Base-by-base conservation (phyloP, 1,140 invertebrate species). In the Leptopilina boulardi region DNA sequence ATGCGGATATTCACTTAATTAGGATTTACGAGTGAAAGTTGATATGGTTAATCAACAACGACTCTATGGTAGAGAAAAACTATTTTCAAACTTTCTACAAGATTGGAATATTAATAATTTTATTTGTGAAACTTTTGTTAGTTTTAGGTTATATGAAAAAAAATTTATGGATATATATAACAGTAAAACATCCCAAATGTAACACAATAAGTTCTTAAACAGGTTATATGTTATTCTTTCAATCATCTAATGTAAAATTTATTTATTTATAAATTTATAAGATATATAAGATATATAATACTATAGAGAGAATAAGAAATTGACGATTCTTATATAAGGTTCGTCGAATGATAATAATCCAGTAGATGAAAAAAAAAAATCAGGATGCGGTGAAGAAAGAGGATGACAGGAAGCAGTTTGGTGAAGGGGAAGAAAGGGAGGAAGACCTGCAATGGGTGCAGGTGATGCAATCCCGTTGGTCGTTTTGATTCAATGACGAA, bases 21-120 rank as follows among this genome's bases (percentile, higher is more conserved):
- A 30, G 26, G 26, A 66, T 34, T 66, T 66, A 66, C 21, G 59
- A 34, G 59, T 66, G 59, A 66, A 66, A 66, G 59, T 66, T 30
- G 23, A 8, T n/a, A 15, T 26, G 59, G 59, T 66, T 66, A 30
- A 30, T 34, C 23, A 23, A 66, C 26, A 30, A 54, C 15, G 47
- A 38, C 34, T 38, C 34, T 34, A 34, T 3, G 23, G 26, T 66
- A 19, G 23, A 66, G 21, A 21, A 66, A 30, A 26, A 66, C 23
- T 66, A 30, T 66, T 21, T 51, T 4, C 5, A 2, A 18, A 51
- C 47, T 51, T 51, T 51, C 47, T 51, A 51, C 47, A 18, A 38
- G 5, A 38, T 38, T 8, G 5, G 34, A 38, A 38, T 38, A 38
- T 38, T 38, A 9, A 38, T 9, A 30, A 30, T 38, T 38, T 38